phyloP scores from a whole-genome alignment of 2,113 vertebrate species.

The Bufo bufo region DNA sequence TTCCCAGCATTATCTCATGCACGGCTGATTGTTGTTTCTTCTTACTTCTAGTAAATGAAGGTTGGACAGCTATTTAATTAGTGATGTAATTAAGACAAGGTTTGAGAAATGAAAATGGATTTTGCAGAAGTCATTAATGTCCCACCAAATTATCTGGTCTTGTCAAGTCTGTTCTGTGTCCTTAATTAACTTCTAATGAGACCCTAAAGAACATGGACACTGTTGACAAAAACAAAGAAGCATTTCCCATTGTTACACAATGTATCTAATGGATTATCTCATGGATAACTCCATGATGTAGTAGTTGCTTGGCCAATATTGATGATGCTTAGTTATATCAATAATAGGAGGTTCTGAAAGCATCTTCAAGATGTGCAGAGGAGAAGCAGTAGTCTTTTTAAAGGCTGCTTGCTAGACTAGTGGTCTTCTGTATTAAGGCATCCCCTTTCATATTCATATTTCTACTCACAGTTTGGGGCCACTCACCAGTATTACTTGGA shows the following conservation, averaged over 20 bases:
- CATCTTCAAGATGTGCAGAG: neutral
- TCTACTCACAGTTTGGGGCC: neutral
- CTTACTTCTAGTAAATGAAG: conserved; percentile 40
- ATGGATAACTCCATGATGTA: neutral
- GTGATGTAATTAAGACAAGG: conserved; percentile 36
- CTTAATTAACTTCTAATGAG: neutral
- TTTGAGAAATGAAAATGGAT: conserved; percentile 42
- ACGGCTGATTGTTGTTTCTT: conserved; percentile 15
- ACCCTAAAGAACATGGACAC: neutral
- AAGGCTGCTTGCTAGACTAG: neutral
- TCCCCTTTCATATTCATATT: neutral
- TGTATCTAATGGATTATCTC: neutral
- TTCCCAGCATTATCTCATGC: conserved; percentile 29
- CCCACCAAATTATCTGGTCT: conserved; percentile 12
- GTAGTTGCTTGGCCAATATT: neutral
- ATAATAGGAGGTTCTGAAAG: neutral
- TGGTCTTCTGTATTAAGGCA: neutral
- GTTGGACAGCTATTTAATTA: conserved; percentile 28
- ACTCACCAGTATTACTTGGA: too few relatives aligned
- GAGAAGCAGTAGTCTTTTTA: too few relatives aligned
- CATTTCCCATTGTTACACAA: neutral
- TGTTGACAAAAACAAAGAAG: conserved; percentile 15
- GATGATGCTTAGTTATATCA: neutral
- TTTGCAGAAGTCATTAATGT: conserved; percentile 11
- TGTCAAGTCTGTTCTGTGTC: neutral